A percentile compares a stretch with the other conserved stretches of the same genome.
Conservation (phyloP, 2,113 vertebrate genomes). For the Thalassoma bifasciatum region DNA sequence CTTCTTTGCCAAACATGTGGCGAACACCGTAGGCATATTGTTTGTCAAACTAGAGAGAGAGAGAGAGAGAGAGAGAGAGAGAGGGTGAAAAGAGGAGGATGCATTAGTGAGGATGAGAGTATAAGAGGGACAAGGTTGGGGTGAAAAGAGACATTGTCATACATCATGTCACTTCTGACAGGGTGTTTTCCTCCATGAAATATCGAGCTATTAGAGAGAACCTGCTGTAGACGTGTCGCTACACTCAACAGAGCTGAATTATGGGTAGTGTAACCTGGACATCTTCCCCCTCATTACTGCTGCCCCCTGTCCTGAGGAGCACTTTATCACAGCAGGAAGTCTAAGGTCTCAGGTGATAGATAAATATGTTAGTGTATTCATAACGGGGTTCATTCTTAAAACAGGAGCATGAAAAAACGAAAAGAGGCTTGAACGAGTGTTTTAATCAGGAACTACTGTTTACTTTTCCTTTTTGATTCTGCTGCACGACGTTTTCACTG, state of each 20-base stretch:
- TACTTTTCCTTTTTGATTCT: no score
- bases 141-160: constrained; percentile 76
- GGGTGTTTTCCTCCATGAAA: constrained; percentile 77
- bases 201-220: constrained; percentile 74
- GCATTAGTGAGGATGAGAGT: constrained; percentile 66
- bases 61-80: constrained; percentile 30
- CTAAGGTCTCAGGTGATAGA: background rate
- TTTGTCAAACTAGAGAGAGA: constrained; percentile 92
- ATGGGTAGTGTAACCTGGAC: constrained; percentile 56
- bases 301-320: constrained; percentile 32
- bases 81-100: constrained; percentile 14
- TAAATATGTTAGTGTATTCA: background rate
- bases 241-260: constrained; percentile 74
- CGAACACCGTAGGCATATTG: constrained; percentile 95
- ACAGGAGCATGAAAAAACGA: background rate
- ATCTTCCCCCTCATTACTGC: constrained; percentile 44
- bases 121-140: constrained; percentile 70
- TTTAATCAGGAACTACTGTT: no score
- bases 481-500: no score
- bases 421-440: no score
- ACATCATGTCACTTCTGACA: constrained; percentile 70
- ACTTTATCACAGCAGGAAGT: constrained; percentile 8
- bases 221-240: constrained; percentile 71
- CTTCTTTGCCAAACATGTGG: constrained; percentile 97
- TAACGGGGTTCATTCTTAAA: background rate